Conservation (phyloP, 2,888 invertebrate species). For the Dichetophora obliterata region DNA sequence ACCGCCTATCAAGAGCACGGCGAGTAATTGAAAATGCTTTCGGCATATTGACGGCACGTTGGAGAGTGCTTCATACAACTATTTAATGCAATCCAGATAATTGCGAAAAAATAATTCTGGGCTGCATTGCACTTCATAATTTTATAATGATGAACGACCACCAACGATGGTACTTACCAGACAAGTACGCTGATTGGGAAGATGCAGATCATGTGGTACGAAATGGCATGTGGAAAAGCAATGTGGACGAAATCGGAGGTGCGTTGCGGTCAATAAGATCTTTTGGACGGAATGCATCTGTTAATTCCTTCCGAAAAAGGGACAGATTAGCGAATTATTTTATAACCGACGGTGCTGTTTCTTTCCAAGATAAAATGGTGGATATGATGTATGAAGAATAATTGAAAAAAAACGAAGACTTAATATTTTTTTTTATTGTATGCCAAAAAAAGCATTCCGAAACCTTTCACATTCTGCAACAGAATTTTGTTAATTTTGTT, state of each 20-base stretch:
- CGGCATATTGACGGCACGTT: conserved; percentile 29
- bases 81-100: conserved; percentile 25
- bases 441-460: neutral
- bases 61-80: conserved; percentile 30
- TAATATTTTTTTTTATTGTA: neutral
- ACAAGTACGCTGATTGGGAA: conserved; percentile 21
- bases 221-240: neutral
- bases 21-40: conserved; percentile 31
- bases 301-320: neutral
- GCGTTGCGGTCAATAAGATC: neutral
- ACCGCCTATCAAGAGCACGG: neutral
- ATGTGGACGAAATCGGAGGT: neutral
- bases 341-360: no score
- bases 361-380: no score
- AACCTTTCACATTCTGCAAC: neutral
- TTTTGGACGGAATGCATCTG: neutral
- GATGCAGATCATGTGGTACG: neutral
- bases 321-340: neutral
- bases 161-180: conserved; percentile 28
- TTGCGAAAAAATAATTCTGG: conserved; percentile 31
- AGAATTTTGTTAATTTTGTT: neutral
- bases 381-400: neutral
- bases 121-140: conserved; percentile 36
- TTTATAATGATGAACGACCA: conserved; percentile 34
- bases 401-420: neutral